Conservation (phyloP, 2,113 vertebrate genomes). For the Nettapus auritus region DNA sequence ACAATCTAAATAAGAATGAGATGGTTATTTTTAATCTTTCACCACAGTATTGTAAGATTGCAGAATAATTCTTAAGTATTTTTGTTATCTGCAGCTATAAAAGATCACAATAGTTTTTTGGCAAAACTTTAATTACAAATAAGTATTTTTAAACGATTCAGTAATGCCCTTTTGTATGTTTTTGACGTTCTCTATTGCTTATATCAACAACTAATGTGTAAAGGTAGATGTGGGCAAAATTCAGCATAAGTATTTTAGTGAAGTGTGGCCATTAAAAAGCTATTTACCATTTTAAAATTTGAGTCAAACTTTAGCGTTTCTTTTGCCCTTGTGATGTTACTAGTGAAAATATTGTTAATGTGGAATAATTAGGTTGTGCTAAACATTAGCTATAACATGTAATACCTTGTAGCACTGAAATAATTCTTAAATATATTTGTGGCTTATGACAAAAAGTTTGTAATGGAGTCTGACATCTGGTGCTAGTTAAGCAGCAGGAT, state of each 20-base stretch:
- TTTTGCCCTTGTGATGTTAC: background rate
- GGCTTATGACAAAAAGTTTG: background rate
- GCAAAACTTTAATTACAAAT: conserved; percentile 37
- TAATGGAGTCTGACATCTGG: background rate
- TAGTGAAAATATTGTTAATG: background rate
- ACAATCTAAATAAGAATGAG: background rate
- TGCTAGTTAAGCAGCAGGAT: background rate
- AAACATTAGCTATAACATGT: background rate
- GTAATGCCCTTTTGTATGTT: conserved; percentile 21
- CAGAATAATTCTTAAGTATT: conserved; percentile 48
- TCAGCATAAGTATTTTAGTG: background rate
- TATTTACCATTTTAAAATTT: background rate
- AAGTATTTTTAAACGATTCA: conserved; percentile 25
- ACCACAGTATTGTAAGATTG: conserved; percentile 33
- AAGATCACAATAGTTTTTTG: conserved; percentile 47
- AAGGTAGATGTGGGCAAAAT: background rate
- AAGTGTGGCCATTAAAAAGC: background rate
- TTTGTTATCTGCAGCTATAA: conserved; percentile 37
- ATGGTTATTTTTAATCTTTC: conserved; percentile 25
- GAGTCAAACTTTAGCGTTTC: background rate
- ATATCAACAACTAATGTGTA: background rate
- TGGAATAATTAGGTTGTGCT: background rate
- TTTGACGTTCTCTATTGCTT: background rate
- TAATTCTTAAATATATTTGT: background rate
- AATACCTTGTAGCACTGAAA: background rate